phyloP scores from a whole-genome alignment of 2,113 vertebrate species.

The Aepyceros melampus region DNA sequence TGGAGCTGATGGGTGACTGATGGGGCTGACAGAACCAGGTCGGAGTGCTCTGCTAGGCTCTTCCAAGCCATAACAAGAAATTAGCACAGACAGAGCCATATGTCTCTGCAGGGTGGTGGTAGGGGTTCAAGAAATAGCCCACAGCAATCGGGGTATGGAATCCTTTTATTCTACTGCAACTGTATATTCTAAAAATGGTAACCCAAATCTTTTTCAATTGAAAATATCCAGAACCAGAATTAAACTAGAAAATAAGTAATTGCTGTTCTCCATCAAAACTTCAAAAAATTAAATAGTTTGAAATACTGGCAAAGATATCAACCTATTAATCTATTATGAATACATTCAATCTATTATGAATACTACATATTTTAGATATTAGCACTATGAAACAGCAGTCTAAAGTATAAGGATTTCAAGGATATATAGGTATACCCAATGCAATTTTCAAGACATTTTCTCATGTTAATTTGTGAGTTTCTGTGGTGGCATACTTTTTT shows the following conservation, averaged over 20 bases:
- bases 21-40: conserved; percentile 9
- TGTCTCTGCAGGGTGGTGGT: background rate
- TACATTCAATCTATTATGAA: background rate
- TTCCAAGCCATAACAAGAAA: background rate
- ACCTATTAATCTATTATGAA: background rate
- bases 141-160: background rate
- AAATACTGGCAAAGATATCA: background rate
- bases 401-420: background rate
- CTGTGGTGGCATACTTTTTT: background rate
- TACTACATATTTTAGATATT: background rate
- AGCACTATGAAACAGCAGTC: background rate
- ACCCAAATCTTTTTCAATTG: background rate
- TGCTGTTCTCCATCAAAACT: background rate
- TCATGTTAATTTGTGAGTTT: background rate
- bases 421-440: background rate
- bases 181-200: background rate
- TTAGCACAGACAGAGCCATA: background rate
- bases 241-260: background rate
- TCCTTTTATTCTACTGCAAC: background rate
- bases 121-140: background rate
- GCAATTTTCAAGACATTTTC: background rate
- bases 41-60: background rate
- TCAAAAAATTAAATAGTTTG: background rate
- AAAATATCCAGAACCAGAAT: background rate
- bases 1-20: background rate